phyloP scores from a whole-genome alignment of 2,888 invertebrate species.

The Drosophila austrosaltans region DNA sequence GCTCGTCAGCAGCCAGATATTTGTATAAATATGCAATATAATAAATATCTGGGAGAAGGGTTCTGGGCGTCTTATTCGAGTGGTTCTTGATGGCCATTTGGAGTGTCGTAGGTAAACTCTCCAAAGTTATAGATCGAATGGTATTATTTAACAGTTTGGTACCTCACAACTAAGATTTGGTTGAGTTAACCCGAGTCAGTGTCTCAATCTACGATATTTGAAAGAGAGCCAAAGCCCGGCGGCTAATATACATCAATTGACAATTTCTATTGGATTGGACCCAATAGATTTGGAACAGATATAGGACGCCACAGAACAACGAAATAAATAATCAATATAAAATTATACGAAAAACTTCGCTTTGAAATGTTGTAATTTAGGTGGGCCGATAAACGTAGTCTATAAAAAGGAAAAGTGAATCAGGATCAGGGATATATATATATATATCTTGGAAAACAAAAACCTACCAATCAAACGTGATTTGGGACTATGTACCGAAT shows the following conservation, averaged over 20 bases:
- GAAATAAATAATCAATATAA: conserved; percentile 5
- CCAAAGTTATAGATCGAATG: conserved; percentile 42
- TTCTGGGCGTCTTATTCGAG: background rate
- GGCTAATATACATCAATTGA: conserved; percentile 35
- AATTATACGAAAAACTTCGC: background rate
- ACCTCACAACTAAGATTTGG: conserved; percentile 1
- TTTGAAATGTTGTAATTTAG: background rate
- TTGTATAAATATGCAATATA: background rate
- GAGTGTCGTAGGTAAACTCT: background rate
- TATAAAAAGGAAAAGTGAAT: background rate
- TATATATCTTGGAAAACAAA: background rate
- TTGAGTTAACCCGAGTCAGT: conserved; percentile 46
- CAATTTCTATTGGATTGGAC: conserved; percentile 41
- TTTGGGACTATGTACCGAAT: background rate
- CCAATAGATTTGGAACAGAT: conserved; percentile 44
- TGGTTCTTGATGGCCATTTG: conserved; percentile 44
- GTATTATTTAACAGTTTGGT: conserved; percentile 2
- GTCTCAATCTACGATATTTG: conserved; percentile 46
- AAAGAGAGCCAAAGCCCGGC: conserved; percentile 50
- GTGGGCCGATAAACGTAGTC: background rate
- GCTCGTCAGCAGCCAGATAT: background rate
- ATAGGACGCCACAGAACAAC: conserved; percentile 27
- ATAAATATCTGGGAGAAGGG: background rate
- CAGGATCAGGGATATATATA: background rate
- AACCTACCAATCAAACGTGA: background rate